These are phyloP conservation scores for Microtus pennsylvanicus DNA, from an alignment of 2,113 vertebrate genomes.

Conservation along the genomic window DNA sequence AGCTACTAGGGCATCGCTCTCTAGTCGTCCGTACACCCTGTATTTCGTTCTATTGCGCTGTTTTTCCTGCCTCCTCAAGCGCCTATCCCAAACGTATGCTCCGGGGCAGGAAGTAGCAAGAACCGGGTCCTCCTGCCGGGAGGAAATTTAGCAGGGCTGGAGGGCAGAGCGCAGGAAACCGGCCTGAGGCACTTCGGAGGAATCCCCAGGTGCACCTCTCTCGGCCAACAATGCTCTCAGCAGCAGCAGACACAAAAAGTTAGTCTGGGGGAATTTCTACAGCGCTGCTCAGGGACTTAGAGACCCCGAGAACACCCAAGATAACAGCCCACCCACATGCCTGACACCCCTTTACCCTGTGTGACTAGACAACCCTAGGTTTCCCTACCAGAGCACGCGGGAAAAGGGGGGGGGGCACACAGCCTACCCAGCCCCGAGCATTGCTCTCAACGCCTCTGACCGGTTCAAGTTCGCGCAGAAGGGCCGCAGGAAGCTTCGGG, in stretches of 20 bases:
- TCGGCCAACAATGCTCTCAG: not conserved
- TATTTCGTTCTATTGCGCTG: not conserved
- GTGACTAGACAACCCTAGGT: not conserved
- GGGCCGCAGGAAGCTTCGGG: constrained; percentile 69
- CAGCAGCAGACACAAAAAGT: too few species aligned
- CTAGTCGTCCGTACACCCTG: not conserved
- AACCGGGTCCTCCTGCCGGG: not conserved
- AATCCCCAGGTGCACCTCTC: not conserved
- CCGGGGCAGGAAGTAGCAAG: not conserved
- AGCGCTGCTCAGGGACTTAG: not conserved
- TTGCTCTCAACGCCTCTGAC: constrained; percentile 31
- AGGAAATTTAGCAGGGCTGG: not conserved
- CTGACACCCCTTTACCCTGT: not conserved
- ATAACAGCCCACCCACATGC: too few species aligned
- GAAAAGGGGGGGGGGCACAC: too few species aligned
- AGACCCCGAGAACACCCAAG: not conserved
- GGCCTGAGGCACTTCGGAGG: too few species aligned
- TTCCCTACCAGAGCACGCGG: not conserved
- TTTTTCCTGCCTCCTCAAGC: not conserved
- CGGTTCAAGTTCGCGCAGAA: constrained; percentile 65
- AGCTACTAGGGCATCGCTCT: not conserved
- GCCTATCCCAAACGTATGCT: not conserved
- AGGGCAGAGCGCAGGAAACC: not conserved
- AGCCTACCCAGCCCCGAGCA: not conserved
- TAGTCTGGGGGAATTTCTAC: not conserved